These are phyloP conservation scores for Aphis craccivora DNA, from an alignment of 1,140 invertebrate species.

Conservation along the genomic window DNA sequence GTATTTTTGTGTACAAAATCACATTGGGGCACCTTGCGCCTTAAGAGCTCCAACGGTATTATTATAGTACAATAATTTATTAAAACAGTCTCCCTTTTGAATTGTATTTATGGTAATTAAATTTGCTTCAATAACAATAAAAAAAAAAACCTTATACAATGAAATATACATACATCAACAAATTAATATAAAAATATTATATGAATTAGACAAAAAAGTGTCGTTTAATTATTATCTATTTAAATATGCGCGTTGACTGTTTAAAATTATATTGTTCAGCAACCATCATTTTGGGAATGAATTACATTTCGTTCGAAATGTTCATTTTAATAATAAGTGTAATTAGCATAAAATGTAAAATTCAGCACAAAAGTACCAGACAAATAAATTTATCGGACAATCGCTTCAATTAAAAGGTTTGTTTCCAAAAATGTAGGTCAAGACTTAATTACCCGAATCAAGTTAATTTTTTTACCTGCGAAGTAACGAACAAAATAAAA, in stretches of 20 bases:
- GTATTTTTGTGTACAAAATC: too few relatives aligned
- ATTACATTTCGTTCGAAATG: background rate
- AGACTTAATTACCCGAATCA: background rate
- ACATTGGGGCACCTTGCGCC: too few relatives aligned
- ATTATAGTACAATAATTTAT: background rate
- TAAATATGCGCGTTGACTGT: background rate
- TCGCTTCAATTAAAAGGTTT: background rate
- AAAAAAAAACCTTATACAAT: background rate
- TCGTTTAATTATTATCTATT: background rate
- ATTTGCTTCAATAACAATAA: background rate
- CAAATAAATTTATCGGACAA: slow-evolving; percentile 5
- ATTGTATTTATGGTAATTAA: background rate
- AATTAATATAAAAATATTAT: background rate
- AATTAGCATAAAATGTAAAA: slow-evolving; percentile 17
- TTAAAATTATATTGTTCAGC: background rate
- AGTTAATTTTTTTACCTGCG: background rate
- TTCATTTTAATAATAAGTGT: background rate
- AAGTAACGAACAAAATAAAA: background rate
- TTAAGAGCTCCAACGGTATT: background rate
- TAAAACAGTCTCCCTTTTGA: background rate
- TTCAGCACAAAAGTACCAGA: background rate
- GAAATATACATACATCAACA: background rate
- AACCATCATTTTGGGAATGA: background rate
- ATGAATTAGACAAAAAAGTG: background rate
- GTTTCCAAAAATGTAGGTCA: background rate